A percentile compares a stretch with the other conserved stretches of the same genome.
Conservation (phyloP, 2,113 vertebrate species). For the Phalacrocorax aristotelis region DNA sequence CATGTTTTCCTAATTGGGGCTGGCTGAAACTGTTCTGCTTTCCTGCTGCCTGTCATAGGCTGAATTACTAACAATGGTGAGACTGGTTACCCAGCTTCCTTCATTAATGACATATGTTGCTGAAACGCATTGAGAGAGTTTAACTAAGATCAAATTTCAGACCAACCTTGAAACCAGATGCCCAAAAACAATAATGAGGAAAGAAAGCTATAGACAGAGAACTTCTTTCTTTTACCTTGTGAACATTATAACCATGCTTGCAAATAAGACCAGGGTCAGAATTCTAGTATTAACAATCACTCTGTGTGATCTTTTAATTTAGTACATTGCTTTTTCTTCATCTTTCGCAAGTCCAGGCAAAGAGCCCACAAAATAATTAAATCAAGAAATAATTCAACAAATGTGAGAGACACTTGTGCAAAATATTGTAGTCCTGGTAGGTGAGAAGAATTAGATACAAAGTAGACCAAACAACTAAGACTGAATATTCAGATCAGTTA, state of each 20-base stretch:
- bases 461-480: neutral
- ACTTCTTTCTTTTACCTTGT: neutral
- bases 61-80: conserved; percentile 17
- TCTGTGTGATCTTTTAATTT: neutral
- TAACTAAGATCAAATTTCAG: conserved; percentile 44
- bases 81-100: neutral
- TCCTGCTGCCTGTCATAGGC: neutral
- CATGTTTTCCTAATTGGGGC: conserved; percentile 19
- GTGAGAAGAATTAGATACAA: neutral
- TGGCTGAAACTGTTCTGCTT: conserved; percentile 6
- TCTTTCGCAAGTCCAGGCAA: neutral
- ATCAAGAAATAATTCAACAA: neutral
- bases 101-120: conserved; percentile 53
- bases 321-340: neutral
- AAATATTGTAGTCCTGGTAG: neutral
- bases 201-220: neutral
- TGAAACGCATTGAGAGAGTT: neutral
- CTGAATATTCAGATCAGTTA: neutral
- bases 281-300: neutral
- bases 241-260: neutral
- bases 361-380: neutral
- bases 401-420: neutral
- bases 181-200: conserved; percentile 11
- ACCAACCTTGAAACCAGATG: conserved; percentile 45
- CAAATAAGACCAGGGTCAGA: neutral